Percentiles rank a stretch among this genome's conserved stretches.
Evolutionary conservation across 2,113 vertebrate species (phyloP).

Genomic region (Anas platyrhynchos): DNA sequence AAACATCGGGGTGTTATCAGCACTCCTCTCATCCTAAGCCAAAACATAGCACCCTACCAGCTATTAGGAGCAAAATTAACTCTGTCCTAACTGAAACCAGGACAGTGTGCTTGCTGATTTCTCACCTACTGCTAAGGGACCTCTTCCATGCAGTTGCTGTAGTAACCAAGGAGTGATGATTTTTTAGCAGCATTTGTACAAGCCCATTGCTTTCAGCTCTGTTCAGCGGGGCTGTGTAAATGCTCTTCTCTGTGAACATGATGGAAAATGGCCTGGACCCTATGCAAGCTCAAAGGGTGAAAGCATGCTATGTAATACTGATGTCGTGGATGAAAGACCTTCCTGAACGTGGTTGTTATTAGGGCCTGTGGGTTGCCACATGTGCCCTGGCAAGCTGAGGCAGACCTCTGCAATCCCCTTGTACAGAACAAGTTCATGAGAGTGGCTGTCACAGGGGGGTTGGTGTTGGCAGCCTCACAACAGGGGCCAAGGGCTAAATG

Average conservation of each 20-base stretch:
- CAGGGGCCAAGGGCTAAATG: background rate
- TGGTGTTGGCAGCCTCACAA: slow-evolving; percentile 37
- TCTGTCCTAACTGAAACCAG: too few species aligned
- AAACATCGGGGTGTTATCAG: too few species aligned
- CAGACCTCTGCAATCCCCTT: background rate
- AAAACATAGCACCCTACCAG: too few species aligned
- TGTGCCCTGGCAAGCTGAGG: background rate
- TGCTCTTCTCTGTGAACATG: background rate
- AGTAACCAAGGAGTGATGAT: background rate
- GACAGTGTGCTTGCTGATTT: background rate
- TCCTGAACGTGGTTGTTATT: background rate
- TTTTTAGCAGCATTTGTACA: background rate
- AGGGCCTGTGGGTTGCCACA: background rate
- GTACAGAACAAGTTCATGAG: background rate
- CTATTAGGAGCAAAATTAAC: too few species aligned
- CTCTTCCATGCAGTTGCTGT: background rate
- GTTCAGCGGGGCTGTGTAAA: background rate
- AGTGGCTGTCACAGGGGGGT: background rate
- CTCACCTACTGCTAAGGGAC: background rate
- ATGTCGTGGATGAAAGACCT: background rate
- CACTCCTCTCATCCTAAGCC: too few species aligned
- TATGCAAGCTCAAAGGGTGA: background rate
- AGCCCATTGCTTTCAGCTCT: background rate
- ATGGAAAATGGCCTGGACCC: background rate
- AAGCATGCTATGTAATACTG: background rate